Evolutionary conservation across 2,113 vertebrate genomes (phyloP), one percentile per base, ranked within the genome.

Genomic region (Callopanchax toddi): DNA sequence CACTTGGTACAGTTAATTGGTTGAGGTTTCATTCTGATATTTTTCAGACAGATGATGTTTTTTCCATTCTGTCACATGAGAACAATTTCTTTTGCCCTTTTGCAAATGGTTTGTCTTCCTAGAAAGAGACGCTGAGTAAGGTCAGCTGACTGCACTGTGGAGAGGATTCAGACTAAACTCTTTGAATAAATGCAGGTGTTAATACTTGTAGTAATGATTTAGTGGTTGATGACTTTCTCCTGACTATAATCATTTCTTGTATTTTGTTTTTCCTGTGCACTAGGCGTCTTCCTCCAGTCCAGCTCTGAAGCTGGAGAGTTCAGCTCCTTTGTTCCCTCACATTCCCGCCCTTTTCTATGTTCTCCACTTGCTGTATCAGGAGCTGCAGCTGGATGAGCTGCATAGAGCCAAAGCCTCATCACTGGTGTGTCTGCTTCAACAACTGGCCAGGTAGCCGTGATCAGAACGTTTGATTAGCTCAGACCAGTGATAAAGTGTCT

Each of bases 351-450:
- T 99, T 52, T 98, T 99, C 89, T 96, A 93, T 75, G 95, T 97
- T 17, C 94, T 99, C 66, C 97, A 99, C 73, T 91, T 99, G 67
- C 90, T 98, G 43, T 98, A 98, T 0, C 96, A 99, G 82, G 97
- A 99, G 63, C 91, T 98, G 52, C 96, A 97, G 68, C 90, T 99
- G 79, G 95, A 99, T 5, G 94, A 94, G 67, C 89, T 98, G 3
- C 96, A 98, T 93, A 91, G 95, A 69, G 94, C 94, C 21, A 93
- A 92, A 25, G 91, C 95, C 42, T 92, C 91, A 6, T 94, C 93
- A 0, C 93, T 99, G 12, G 93, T 97, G 43, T 91, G 94, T 20
- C 92, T 99, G 63, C 93, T 99, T 12, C 93, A 98, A 72, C 97
- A 99, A 57, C 84, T 99, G 74, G 96, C 97, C 85, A 95, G 96